Evolutionary conservation across 2,797 vertebrate genomes (phyloP).

Genomic region (Peromyscus attwateri): DNA sequence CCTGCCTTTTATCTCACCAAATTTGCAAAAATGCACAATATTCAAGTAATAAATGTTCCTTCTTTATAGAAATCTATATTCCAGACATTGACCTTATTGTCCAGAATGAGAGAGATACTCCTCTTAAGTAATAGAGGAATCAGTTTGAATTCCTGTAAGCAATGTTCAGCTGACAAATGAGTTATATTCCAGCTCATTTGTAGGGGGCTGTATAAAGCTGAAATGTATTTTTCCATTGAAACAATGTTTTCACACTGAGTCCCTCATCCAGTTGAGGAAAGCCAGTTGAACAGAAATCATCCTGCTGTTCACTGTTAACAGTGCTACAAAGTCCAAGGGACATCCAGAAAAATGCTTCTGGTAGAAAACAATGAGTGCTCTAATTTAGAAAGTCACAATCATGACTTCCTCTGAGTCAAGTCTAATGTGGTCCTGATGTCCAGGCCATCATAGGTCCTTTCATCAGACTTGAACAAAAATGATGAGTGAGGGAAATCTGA

Average conservation of each 20-base stretch:
- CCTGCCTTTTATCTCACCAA: background rate
- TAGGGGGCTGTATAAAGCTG: background rate
- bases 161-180: background rate
- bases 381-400: background rate
- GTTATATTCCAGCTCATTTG: background rate
- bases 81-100: background rate
- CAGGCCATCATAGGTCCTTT: background rate
- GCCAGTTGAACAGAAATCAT: background rate
- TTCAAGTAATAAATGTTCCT: background rate
- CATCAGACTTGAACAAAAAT: background rate
- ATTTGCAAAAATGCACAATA: conserved; percentile 16
- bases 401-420: background rate
- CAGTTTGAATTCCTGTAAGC: background rate
- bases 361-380: background rate
- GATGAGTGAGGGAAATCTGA: background rate
- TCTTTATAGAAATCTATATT: background rate
- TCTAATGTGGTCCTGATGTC: background rate
- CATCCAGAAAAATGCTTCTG: background rate
- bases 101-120: background rate
- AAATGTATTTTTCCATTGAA: conserved; percentile 10
- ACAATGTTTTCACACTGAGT: background rate
- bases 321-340: background rate
- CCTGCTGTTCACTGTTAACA: background rate
- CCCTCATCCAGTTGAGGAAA: background rate
- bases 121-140: conserved; percentile 33